Evolutionary conservation across 2,113 vertebrate genomes (phyloP).

Genomic region (Lepus americanus): DNA sequence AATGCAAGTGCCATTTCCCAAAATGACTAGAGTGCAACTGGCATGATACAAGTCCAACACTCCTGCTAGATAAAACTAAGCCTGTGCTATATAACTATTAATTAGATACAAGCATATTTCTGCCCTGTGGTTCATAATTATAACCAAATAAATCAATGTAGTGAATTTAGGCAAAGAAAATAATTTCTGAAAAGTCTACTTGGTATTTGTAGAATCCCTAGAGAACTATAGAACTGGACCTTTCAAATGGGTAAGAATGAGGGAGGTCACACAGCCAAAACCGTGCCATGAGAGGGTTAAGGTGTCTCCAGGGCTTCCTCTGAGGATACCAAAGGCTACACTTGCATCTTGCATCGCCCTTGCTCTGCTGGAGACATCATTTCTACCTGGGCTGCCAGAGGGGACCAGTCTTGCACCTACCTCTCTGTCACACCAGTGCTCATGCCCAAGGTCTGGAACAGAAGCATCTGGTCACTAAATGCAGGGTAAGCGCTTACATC

Average conservation of each 20-base stretch:
- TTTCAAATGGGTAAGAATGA: too few species aligned
- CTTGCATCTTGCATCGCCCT: too few species aligned
- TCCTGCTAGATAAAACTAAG: not conserved
- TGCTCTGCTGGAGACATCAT: too few species aligned
- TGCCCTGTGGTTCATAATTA: not conserved
- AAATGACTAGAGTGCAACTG: not conserved
- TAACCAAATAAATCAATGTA: not conserved
- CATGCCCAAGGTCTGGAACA: too few species aligned
- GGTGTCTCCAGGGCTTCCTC: too few species aligned
- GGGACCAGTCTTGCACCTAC: too few species aligned
- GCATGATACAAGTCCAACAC: not conserved
- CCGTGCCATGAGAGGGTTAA: too few species aligned
- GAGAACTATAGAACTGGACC: not conserved
- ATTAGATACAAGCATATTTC: not conserved
- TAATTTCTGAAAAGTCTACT: not conserved
- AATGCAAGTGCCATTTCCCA: not conserved
- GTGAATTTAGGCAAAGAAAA: not conserved
- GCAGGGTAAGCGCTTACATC: not conserved
- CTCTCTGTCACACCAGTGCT: too few species aligned
- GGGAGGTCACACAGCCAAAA: too few species aligned
- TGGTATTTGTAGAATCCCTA: not conserved
- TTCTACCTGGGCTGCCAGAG: too few species aligned
- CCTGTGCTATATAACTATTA: not conserved
- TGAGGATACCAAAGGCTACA: too few species aligned
- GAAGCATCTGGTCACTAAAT: too few species aligned